These are phyloP conservation scores for Cariama cristata DNA, from an alignment of 2,113 vertebrate genomes.

Conservation along the genomic window DNA sequence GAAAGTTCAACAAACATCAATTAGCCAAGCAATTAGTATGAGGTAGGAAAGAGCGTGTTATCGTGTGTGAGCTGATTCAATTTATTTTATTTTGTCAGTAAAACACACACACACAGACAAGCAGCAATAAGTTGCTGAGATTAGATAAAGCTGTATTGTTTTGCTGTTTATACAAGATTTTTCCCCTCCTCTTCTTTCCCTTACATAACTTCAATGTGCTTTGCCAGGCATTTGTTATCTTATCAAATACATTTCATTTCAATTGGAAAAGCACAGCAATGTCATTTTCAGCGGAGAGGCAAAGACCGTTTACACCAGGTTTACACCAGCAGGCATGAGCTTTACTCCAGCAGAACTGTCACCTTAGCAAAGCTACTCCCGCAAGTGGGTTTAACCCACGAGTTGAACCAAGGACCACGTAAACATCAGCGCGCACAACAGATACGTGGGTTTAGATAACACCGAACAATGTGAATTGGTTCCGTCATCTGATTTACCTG, in stretches of 20 bases:
- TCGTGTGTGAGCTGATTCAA: constrained; percentile 85
- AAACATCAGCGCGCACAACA: rapidly evolving
- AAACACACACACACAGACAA: constrained; percentile 76
- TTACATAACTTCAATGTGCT: constrained; percentile 49
- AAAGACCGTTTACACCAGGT: neutral
- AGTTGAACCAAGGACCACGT: neutral
- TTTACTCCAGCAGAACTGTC: neutral
- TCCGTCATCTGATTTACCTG: neutral
- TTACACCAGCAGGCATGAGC: neutral
- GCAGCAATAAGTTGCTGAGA: constrained; percentile 73
- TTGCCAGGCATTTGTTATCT: constrained; percentile 71
- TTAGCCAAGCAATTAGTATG: constrained; percentile 89
- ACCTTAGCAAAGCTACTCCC: neutral
- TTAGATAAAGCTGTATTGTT: constrained; percentile 82
- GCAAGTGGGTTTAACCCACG: neutral
- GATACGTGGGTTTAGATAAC: rapidly evolving
- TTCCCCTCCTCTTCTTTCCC: constrained; percentile 41
- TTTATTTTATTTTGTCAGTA: constrained; percentile 89
- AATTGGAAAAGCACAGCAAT: constrained; percentile 26
- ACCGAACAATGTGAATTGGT: rapidly evolving
- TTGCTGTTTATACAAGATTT: constrained; percentile 66
- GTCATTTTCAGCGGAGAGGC: neutral
- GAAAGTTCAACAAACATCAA: constrained; percentile 92
- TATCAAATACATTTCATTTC: constrained; percentile 64
- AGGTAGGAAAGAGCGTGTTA: constrained; percentile 87